Base-by-base conservation (phyloP, 2,888 invertebrate genomes). In the Platycnemis pennipes region DNA sequence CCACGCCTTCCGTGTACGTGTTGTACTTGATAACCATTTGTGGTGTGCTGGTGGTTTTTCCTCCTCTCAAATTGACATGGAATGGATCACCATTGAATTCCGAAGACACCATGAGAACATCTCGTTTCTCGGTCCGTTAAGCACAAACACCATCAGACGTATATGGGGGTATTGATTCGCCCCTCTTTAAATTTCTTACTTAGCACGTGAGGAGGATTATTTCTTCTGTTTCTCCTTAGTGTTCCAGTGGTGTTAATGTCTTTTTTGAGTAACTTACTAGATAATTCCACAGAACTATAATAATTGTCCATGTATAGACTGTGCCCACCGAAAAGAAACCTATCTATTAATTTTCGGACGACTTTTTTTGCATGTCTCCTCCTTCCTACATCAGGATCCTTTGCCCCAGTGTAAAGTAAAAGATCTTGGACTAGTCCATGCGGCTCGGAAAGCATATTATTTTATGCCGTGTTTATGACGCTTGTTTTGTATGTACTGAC, bases 1-100 rank as follows among this genome's bases (percentile, higher is more conserved):
- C 85, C 42, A 86, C 44, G 85, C 85, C 85, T 16, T 37, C 85
- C 85, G 37, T 86, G 44, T 86, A 86, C 19, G 11, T 42, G 22
- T 86, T 86, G 85, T 86, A 86, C 22, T 86, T 44, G 85, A 44
- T 42, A 44, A 86, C 44, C 37, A 86, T 86, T 44, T 63, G 19
- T 42, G 42, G 85, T 37, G 37, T 86, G 37, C 44, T 86, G 13
- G 22, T 42, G 37, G 85, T 86, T 44, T 37, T 37, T 63, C 63
- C 63, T 44, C 85, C 85, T 42, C 85, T 42, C 85, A 37, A 42
- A 44, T 86, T 86, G 85, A 86, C 42, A 13, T 86, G 13, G 1
- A 42, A 16, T 86, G 42, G 37, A 44, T 86, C 44, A 37, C 77
- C 77, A 31, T n/a, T 37, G 37, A 31, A 37, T 37, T 77, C 77